Conservation (phyloP, 2,888 invertebrate genomes). For the Torymus aiolomorphi region DNA sequence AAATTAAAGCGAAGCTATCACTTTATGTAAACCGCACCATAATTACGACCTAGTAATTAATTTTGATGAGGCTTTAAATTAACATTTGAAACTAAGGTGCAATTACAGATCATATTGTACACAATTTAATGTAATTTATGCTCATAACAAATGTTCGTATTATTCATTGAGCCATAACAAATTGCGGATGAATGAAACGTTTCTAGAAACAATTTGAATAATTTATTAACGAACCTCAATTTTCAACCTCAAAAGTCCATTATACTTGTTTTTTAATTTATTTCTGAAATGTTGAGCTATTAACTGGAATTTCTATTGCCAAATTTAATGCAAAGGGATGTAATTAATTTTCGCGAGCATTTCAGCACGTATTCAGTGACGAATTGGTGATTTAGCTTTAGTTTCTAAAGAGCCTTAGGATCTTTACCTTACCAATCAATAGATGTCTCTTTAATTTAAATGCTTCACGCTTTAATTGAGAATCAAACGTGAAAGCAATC, state of each 20-base stretch:
- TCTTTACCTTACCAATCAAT: conserved; percentile 6
- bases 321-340: conserved; percentile 12
- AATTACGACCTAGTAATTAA: too few species aligned
- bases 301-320: not conserved
- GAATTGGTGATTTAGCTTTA: not conserved
- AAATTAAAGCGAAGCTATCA: too few species aligned
- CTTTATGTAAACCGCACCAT: too few species aligned
- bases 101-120: too few species aligned
- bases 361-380: not conserved
- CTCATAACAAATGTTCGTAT: not conserved
- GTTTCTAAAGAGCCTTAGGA: not conserved
- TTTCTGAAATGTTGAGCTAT: not conserved
- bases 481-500: conserved; percentile 14
- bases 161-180: not conserved
- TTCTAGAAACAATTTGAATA: not conserved
- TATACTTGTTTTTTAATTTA: conserved; percentile 7
- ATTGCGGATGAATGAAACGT: not conserved
- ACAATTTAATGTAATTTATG: not conserved
- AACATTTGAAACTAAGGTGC: too few species aligned
- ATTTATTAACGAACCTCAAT: conserved; percentile 4
- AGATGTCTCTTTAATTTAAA: conserved; percentile 17
- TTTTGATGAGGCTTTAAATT: too few species aligned
- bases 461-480: conserved; percentile 5
- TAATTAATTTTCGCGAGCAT: not conserved
- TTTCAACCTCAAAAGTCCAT: not conserved